A percentile compares a stretch with the other conserved stretches of the same genome.
These are phyloP conservation scores for Parascotia fuliginaria DNA, from an alignment of 2,888 invertebrate species.

Conservation along the genomic window DNA sequence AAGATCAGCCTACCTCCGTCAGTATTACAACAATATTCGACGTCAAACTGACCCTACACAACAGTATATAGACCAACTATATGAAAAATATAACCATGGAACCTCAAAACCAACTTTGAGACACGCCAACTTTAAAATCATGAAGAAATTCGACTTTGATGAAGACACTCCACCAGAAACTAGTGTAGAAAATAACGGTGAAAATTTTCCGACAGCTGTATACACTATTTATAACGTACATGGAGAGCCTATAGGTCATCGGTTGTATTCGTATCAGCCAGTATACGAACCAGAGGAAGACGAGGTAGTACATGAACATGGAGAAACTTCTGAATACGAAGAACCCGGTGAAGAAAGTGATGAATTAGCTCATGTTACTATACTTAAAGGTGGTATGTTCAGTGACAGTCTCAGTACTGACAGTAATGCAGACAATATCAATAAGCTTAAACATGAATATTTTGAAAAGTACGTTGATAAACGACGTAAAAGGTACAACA, in stretches of 20 bases:
- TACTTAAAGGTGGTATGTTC: slow-evolving; percentile 78
- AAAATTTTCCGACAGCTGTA: slow-evolving; percentile 74
- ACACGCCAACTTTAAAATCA: slow-evolving; percentile 78
- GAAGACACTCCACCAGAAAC: slow-evolving; percentile 59
- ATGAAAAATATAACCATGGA: slow-evolving; percentile 78
- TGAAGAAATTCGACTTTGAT: slow-evolving; percentile 78
- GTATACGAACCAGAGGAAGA: slow-evolving; percentile 78
- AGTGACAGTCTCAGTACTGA: slow-evolving; percentile 50
- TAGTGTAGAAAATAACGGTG: slow-evolving; percentile 54
- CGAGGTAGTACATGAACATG: slow-evolving; percentile 59
- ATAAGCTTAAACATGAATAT: slow-evolving; percentile 77
- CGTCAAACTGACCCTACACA: slow-evolving; percentile 60
- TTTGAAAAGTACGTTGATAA: slow-evolving; percentile 78
- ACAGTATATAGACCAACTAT: slow-evolving; percentile 65
- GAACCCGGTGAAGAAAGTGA: slow-evolving; percentile 62
- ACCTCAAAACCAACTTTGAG: slow-evolving; percentile 74
- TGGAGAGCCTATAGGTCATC: slow-evolving; percentile 81
- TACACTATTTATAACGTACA: slow-evolving; percentile 80
- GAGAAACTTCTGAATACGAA: slow-evolving; percentile 67
- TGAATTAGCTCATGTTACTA: slow-evolving; percentile 66
- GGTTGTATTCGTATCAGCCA: slow-evolving; percentile 79
- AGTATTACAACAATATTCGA: slow-evolving; percentile 72
- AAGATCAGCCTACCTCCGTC: slow-evolving; percentile 72
- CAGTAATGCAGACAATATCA: slow-evolving; percentile 63
- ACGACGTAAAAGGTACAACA: slow-evolving; percentile 72